These are phyloP conservation scores for Salvelinus sp. DNA, from an alignment of 2,113 vertebrate species.

Conservation along the genomic window DNA sequence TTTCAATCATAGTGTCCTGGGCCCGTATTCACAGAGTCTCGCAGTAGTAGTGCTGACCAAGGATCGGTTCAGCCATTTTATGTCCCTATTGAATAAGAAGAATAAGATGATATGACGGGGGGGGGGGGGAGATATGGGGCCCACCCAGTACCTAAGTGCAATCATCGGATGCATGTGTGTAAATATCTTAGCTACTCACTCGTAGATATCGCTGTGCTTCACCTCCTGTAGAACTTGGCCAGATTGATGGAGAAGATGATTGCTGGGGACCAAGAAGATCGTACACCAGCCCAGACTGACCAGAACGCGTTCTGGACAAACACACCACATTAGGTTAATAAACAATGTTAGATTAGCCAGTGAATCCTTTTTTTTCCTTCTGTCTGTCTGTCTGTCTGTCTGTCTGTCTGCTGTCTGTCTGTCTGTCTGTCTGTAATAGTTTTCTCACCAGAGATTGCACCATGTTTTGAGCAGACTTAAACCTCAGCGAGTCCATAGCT, in stretches of 20 bases:
- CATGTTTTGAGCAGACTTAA: conserved; percentile 70
- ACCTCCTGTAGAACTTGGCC: conserved; percentile 83
- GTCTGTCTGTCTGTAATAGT: background rate
- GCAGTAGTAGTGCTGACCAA: too few relatives aligned
- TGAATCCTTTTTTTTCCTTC: background rate
- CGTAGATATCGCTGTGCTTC: conserved; percentile 64
- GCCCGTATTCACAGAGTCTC: too few relatives aligned
- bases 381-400: too few relatives aligned
- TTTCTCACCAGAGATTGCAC: conserved; percentile 80
- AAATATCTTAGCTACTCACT: conserved; percentile 69
- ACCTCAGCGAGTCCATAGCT: conserved; percentile 65
- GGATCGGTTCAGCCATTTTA: too few relatives aligned
- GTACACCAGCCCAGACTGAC: conserved; percentile 88
- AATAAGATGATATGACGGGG: too few relatives aligned
- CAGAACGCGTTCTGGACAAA: conserved; percentile 81
- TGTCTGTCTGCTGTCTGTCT: too few relatives aligned
- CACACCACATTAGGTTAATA: background rate
- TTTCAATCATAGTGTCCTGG: too few relatives aligned
- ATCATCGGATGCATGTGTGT: background rate
- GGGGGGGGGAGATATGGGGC: too few relatives aligned
- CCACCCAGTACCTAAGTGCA: too few relatives aligned
- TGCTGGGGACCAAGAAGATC: conserved; percentile 79
- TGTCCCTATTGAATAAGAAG: too few relatives aligned
- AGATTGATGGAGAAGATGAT: conserved; percentile 81
- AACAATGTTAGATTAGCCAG: background rate